Percentiles rank a stretch among this genome's conserved stretches.
Conservation (phyloP, 2,888 invertebrate genomes). For the Fragum whitleyi region DNA sequence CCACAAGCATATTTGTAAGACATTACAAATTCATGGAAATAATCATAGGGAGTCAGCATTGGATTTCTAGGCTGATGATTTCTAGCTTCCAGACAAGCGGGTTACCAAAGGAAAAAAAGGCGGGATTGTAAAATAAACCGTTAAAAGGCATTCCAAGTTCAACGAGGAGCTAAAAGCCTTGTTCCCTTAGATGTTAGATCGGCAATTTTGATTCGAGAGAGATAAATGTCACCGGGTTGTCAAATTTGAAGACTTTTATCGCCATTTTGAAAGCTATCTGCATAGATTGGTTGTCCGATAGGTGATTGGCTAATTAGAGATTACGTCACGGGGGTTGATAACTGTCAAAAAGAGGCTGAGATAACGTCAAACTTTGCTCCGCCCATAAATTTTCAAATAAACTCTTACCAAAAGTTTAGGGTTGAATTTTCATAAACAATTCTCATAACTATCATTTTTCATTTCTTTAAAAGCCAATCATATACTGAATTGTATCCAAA, state of each 20-base stretch:
- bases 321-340: constrained; percentile 12
- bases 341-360: constrained; percentile 11
- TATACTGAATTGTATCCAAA: no score
- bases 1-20: no score
- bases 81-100: no score
- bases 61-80: no score
- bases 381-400: background rate
- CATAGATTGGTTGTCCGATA: constrained; percentile 23
- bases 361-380: constrained; percentile 16
- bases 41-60: no score
- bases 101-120: background rate
- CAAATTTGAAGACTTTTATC: constrained; percentile 5
- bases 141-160: constrained; percentile 11
- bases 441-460: no score
- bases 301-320: constrained; percentile 23
- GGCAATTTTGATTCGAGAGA: constrained; percentile 25
- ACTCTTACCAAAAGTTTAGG: background rate
- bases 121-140: background rate
- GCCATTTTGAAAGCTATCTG: constrained; percentile 19
- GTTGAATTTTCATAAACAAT: background rate
- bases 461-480: no score
- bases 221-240: constrained; percentile 26
- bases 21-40: no score
- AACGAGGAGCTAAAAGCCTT: constrained; percentile 7
- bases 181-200: background rate